phyloP scores from a whole-genome alignment of 2,888 invertebrate genomes.

The Cacoxenus indagator region DNA sequence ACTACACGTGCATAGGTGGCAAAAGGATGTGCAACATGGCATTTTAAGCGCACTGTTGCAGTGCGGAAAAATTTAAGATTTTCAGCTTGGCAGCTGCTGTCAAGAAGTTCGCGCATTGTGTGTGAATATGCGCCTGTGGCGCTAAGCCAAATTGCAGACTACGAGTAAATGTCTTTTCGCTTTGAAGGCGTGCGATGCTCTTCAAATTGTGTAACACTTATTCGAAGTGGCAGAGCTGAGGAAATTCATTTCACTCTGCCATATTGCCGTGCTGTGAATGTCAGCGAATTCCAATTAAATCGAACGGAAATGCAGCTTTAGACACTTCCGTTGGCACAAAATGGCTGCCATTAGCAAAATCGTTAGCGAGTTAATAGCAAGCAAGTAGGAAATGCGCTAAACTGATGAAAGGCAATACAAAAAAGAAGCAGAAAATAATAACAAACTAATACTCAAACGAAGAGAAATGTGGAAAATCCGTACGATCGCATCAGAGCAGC shows the following conservation, averaged over 20 bases:
- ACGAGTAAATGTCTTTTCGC: no score
- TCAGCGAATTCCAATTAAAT: neutral
- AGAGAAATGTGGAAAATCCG: neutral
- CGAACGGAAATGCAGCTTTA: neutral
- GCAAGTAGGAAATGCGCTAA: neutral
- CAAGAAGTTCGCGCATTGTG: neutral
- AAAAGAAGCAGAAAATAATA: neutral
- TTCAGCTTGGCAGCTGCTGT: neutral
- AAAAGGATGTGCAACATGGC: no score
- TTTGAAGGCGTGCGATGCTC: neutral
- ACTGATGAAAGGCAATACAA: neutral
- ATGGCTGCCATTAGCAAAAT: constrained; percentile 8
- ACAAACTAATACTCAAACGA: neutral
- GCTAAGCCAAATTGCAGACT: neutral
- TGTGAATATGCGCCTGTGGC: neutral
- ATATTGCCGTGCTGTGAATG: neutral
- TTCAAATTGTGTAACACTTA: neutral
- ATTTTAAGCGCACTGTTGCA: no score
- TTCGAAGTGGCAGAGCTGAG: neutral
- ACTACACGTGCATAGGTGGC: neutral
- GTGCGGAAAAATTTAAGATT: no score
- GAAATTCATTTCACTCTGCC: neutral
- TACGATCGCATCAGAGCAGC: neutral
- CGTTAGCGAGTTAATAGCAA: neutral
- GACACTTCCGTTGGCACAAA: constrained; percentile 1